phyloP scores from a whole-genome alignment of 2,113 vertebrate genomes.

The Nanger granti region DNA sequence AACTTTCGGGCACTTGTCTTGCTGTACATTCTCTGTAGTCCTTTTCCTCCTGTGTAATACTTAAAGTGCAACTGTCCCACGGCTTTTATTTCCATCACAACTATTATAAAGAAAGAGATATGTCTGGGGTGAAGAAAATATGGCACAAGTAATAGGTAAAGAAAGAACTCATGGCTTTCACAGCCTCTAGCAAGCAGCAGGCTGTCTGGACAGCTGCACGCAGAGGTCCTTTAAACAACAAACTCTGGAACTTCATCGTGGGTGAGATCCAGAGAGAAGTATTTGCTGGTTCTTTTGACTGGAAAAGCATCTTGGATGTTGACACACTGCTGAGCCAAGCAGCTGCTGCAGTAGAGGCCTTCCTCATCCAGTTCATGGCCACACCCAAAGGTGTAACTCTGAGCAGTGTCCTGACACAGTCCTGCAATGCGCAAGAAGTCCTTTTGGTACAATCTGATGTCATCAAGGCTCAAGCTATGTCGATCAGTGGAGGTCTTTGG shows the following conservation, averaged over 20 bases:
- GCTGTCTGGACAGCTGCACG: not conserved
- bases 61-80: conserved; percentile 44
- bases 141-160: conserved; percentile 44
- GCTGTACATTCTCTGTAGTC: conserved; percentile 19
- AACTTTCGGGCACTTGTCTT: not conserved
- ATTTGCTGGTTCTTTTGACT: conserved; percentile 97
- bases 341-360: conserved; percentile 84
- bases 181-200: not conserved
- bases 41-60: not conserved
- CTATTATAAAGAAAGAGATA: conserved; percentile 55
- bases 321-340: conserved; percentile 88
- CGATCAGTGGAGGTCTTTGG: conserved; percentile 92
- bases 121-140: conserved; percentile 36
- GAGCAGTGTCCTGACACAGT: conserved; percentile 95
- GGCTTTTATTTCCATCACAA: conserved; percentile 56
- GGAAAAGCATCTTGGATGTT: conserved; percentile 86
- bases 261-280: conserved; percentile 96
- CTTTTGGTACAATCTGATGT: conserved; percentile 95
- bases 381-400: conserved; percentile 98
- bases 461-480: conserved; percentile 97
- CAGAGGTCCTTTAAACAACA: conserved; percentile 84
- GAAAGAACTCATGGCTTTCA: conserved; percentile 17
- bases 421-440: conserved; percentile 91
- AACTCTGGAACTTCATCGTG: conserved; percentile 96
- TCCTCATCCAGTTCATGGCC: conserved; percentile 87